These are phyloP conservation scores for Diadophis punctatus DNA, from an alignment of 2,113 vertebrate genomes.

Conservation along the genomic window DNA sequence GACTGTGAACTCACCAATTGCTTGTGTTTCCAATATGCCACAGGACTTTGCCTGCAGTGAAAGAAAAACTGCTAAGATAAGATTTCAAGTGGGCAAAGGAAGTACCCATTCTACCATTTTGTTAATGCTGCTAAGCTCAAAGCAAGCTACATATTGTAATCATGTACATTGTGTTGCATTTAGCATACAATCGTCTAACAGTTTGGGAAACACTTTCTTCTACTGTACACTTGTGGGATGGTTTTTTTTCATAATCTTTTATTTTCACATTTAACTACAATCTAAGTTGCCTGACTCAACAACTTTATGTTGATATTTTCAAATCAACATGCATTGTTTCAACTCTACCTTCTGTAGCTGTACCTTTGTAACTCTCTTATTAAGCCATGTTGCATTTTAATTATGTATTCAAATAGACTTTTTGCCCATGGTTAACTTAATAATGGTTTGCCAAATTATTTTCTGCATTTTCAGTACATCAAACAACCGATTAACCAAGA, in stretches of 20 bases:
- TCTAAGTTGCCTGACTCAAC: background rate
- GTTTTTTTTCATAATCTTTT: background rate
- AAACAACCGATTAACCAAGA: background rate
- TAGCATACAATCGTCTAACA: background rate
- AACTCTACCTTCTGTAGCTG: background rate
- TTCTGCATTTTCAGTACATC: background rate
- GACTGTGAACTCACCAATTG: constrained; percentile 61
- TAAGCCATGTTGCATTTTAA: background rate
- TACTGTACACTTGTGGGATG: background rate
- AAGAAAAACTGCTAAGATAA: background rate
- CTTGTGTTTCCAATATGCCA: constrained; percentile 17
- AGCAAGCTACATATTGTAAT: background rate
- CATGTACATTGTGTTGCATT: background rate
- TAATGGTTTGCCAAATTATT: background rate
- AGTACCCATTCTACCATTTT: background rate
- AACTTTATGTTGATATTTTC: background rate
- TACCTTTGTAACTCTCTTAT: background rate
- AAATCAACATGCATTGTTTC: background rate
- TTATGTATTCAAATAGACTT: background rate
- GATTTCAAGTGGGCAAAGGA: background rate
- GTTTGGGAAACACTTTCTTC: background rate
- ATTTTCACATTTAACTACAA: background rate
- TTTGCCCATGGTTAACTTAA: background rate
- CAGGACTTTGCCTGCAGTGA: constrained; percentile 2
- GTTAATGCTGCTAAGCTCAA: background rate